phyloP scores from a whole-genome alignment of 2,888 invertebrate species.

The Melitaea athalia region DNA sequence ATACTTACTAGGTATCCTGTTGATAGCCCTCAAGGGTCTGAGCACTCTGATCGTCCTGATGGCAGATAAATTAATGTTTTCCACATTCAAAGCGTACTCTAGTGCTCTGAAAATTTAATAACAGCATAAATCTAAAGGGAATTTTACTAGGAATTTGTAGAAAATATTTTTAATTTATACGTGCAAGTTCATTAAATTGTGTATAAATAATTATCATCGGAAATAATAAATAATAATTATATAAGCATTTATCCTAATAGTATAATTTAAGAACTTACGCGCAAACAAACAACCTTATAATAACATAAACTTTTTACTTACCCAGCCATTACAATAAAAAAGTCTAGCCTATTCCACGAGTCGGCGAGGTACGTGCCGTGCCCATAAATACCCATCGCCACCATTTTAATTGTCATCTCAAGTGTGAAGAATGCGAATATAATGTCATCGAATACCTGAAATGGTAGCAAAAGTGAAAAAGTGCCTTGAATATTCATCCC shows the following conservation, averaged over 20 bases:
- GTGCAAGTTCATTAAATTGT: too few relatives aligned
- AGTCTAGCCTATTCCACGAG: constrained; percentile 99
- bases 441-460: constrained; percentile 97
- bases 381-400: constrained; percentile 98
- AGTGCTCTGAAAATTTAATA: constrained; percentile 82
- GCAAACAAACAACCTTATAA: neutral
- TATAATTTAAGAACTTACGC: neutral
- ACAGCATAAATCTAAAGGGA: constrained; percentile 13
- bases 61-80: constrained; percentile 98
- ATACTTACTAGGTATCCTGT: constrained; percentile 99
- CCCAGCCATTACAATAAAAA: constrained; percentile 99
- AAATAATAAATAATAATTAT: too few relatives aligned
- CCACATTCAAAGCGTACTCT: constrained; percentile 96
- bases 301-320: constrained; percentile 65
- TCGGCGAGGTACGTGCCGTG: constrained; percentile 97
- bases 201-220: too few relatives aligned
- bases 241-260: too few relatives aligned
- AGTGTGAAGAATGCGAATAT: constrained; percentile 99
- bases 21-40: constrained; percentile 98
- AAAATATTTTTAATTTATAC: neutral
- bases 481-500: neutral
- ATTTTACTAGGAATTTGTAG: neutral
- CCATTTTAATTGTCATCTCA: constrained; percentile 99
- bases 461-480: constrained; percentile 39
- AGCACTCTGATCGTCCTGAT: constrained; percentile 99